Evolutionary conservation across 92 coral and sea anemone species (phyloP).

Genomic region (Heliopora coerulea): DNA sequence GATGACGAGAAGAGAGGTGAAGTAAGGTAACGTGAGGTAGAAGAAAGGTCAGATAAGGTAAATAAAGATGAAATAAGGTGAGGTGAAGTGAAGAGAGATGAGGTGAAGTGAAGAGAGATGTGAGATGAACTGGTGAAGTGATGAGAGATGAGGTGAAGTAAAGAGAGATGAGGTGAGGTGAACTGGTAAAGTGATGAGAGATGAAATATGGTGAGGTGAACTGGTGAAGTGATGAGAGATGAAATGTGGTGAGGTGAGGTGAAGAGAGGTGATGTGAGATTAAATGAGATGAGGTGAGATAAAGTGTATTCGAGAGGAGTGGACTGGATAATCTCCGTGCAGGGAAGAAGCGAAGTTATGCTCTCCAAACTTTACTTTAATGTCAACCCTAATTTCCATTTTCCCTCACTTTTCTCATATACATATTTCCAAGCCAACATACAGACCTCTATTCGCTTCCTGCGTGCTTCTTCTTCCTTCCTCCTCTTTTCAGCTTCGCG

Average conservation of each 20-base stretch:
- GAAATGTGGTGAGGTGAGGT: background rate
- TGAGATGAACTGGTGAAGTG: background rate
- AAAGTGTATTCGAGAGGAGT: background rate
- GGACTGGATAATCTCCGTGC: background rate
- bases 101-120: background rate
- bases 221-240: too few species aligned
- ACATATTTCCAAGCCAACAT: too few species aligned
- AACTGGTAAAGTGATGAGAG: too few species aligned
- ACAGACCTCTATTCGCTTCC: slow-evolving; percentile 25
- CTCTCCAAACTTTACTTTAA: too few species aligned
- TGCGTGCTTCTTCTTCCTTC: slow-evolving; percentile 11
- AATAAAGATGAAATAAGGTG: background rate
- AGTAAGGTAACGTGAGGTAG: background rate
- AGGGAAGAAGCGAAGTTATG: too few species aligned
- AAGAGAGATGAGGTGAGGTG: background rate
- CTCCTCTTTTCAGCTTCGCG: slow-evolving; percentile 8
- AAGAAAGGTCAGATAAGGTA: background rate
- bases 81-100: background rate
- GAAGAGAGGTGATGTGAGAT: background rate
- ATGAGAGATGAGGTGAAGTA: background rate
- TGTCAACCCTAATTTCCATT: too few species aligned
- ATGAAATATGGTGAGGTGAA: too few species aligned
- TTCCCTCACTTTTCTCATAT: too few species aligned
- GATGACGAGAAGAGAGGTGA: background rate
- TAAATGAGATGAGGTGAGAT: background rate